Conservation (phyloP, 2,797 vertebrate genomes). For the Acanthornis magna region DNA sequence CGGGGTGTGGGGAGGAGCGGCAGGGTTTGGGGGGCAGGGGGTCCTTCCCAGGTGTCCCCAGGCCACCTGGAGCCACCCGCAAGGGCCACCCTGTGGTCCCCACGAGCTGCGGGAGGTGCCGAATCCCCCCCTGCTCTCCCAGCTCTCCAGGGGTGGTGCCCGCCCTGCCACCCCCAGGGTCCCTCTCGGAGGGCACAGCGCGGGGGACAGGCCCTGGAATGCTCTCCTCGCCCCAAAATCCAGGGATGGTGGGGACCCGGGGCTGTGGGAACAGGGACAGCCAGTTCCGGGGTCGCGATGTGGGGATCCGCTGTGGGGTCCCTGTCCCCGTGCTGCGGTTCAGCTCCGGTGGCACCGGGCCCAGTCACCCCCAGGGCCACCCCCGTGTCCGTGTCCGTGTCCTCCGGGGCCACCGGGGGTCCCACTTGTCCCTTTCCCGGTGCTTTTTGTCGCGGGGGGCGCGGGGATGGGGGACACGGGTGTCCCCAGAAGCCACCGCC, state of each 20-base stretch:
- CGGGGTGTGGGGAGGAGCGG: not conserved
- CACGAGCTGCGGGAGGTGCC: not conserved
- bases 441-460: too few species aligned
- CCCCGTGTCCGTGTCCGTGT: not conserved
- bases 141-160: not conserved
- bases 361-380: not conserved
- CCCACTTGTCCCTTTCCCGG: too few species aligned
- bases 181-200: not conserved
- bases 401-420: too few species aligned
- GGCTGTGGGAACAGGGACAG: not conserved
- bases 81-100: not conserved
- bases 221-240: fast-evolving
- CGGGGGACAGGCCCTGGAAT: too few species aligned
- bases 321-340: not conserved
- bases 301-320: not conserved
- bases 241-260: not conserved
- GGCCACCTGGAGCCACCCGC: not conserved
- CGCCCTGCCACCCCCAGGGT: not conserved
- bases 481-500: not conserved
- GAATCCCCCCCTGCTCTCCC: not conserved
- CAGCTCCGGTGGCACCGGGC: not conserved
- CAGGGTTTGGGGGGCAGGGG: too few species aligned
- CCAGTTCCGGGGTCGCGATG: not conserved
- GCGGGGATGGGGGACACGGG: fast-evolving
- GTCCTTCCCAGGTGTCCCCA: not conserved